These are phyloP conservation scores for Adelges cooleyi DNA, from an alignment of 1,140 invertebrate species.

Conservation along the genomic window DNA sequence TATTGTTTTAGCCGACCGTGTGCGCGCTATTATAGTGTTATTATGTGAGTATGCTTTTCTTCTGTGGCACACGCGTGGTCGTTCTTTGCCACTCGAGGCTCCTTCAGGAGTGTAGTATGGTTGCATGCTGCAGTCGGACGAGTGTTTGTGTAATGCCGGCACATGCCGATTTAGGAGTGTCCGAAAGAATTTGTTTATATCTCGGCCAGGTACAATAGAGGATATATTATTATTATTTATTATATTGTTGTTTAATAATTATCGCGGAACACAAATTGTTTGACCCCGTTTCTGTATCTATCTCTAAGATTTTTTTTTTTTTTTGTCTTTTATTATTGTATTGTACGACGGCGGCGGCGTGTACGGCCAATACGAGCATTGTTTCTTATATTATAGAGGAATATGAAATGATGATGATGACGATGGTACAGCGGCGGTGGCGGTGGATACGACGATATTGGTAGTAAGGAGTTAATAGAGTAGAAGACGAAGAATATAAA, in stretches of 20 bases:
- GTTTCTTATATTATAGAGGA: background rate
- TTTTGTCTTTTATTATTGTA: background rate
- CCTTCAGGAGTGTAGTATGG: background rate
- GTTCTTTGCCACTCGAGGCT: too few relatives aligned
- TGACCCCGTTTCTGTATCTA: conserved; percentile 22
- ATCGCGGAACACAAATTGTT: conserved; percentile 26
- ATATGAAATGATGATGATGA: background rate
- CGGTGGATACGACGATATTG: background rate
- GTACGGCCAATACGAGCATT: conserved; percentile 16
- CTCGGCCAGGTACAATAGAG: conserved; percentile 3
- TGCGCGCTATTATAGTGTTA: too few relatives aligned
- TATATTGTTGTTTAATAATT: conserved; percentile 21
- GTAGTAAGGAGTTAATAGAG: background rate
- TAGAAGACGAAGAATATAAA: background rate
- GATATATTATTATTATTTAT: conserved; percentile 1
- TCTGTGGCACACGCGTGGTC: too few relatives aligned
- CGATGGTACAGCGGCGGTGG: background rate
- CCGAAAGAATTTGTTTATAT: conserved; percentile 18
- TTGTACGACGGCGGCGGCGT: background rate
- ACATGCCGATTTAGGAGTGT: conserved; percentile 13
- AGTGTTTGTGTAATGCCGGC: background rate
- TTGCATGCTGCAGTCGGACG: background rate
- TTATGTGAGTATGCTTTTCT: too few relatives aligned
- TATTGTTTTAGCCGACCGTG: too few relatives aligned
- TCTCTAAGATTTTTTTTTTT: background rate